Base-by-base conservation (phyloP, 2,888 invertebrate genomes). In the Drosophila suboccidentalis region DNA sequence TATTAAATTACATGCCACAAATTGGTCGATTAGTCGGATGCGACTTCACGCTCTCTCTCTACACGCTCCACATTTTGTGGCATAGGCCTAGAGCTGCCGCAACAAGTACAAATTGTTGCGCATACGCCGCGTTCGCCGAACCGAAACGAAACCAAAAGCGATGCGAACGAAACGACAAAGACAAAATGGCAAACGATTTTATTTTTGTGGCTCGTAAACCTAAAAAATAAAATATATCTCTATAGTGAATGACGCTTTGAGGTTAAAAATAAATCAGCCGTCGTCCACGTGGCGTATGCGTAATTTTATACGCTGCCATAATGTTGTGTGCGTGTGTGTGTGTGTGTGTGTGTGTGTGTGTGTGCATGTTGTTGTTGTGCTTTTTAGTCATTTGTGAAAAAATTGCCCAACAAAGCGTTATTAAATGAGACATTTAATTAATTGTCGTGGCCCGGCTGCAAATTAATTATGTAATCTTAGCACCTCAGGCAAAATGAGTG, bases 341-440 rank as follows among this genome's bases (percentile, higher is more conserved):
- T 58, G 54, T 57, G 46, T 64, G 50, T 36, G 15, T 44, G 29
- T 38, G 46, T 69, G 13, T 47, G 46, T n/a, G n/a, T n/a, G n/a
- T n/a, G n/a, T n/a, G n/a, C n/a, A n/a, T 58, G 11, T 58, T 69
- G 63, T 58, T 62, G 63, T 61, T 62, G 75, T 71, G 67, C 73
- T 78, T 89, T 80, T 81, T 80, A 85, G 86, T 67, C 88, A 71
- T 85, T 87, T 88, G 77, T 75, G 80, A 77, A 90, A 89, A 87
- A 80, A 80, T 79, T 82, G 78, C 75, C 66, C 77, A 87, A 80
- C 88, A 86, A 90, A 89, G 86, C 88, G 86, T 89, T 88, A 90
- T 81, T 89, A 90, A 89, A 90, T 85, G 87, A 78, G 81, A 82
- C 90, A 87, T 83, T 89, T 88, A 89, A 89, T 90, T 90, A 90